Evolutionary conservation across 2,888 invertebrate species (phyloP), one percentile per base, ranked within the genome.

Genomic region (Dendrolimus houi): DNA sequence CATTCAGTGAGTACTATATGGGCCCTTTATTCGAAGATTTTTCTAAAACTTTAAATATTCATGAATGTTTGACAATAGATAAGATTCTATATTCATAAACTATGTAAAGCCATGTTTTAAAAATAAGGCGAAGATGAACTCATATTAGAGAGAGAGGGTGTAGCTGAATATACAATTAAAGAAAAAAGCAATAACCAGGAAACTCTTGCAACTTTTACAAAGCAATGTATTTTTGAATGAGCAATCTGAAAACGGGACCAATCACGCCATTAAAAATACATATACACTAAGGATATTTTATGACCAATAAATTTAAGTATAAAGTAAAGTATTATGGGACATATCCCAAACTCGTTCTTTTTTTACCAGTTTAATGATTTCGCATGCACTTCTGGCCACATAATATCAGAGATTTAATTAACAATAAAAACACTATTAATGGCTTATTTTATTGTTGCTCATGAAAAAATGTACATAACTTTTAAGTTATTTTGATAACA

Each of bases 231-330:
- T 29, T 29, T 29, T 29, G 29, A 29, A 29, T 29, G 29, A 29
- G 29, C 29, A 29, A 29, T 54, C 54, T 55, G 54, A 75, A 79
- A 82, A 79, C 75, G 78, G 79, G 75, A 74, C 74, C 79, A 78
- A 76, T 79, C 74, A 29, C 29, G 29, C 29, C 29, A 72, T 85
- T 83, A 85, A 85, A 85, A 77, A 75, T 70, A 74, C 75, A 77
- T 79, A 81, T 68, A 75, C 68, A 71, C 67, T 61, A 71, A 75
- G 66, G 66, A 72, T 75, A 78, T 85, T 85, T 84, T 72, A 87
- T 70, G 83, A 77, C 71, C 79, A 80, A 85, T 85, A 85, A 86
- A 85, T 79, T 81, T 77, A 71, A 70, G 67, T 71, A 76, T 79
- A 75, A 80, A 77, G 70, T 79, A 81, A 81, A 80, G 77, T 83